Base-by-base conservation (phyloP, 2,888 invertebrate species). In the Candidula unifasciata region DNA sequence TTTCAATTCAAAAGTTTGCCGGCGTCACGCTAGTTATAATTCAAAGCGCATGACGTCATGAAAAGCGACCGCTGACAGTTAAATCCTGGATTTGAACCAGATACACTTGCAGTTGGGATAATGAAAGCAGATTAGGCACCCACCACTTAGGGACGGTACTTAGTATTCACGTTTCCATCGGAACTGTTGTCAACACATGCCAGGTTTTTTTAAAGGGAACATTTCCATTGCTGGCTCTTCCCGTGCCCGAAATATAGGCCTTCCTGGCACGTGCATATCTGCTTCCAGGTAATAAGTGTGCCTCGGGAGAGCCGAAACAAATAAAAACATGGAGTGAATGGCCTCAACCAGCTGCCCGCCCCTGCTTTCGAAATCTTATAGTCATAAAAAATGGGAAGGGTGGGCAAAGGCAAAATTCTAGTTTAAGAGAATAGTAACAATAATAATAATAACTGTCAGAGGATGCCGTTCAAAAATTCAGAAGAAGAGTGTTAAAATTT, bases 201-300 rank as follows among this genome's bases (percentile, higher is more conserved):
- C 64, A 21, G n/a, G n/a, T n/a, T n/a, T n/a, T 68, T 66, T 35
- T 79, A 37, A n/a, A 35, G n/a, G 35, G 30, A 79, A 79, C 44
- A 66, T 79, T 79, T n/a, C 44, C n/a, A 35, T n/a, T n/a, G 37
- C 68, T 44, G 79, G 13, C 27, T 60, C 21, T 13, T 57, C 60
- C 35, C 30, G 8, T 71, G 16, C 44, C 6, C 44, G 8, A 44
- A 44, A 44, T 13, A 6, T 13, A 44, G 44, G 13, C 33, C 24
- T 3, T 27, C 3, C 3, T 24, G n/a, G 79, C 79, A 79, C 79
- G 79, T 79, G 79, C 66, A n/a, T 44, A 37, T 68, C n/a, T 37
- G 33, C 33, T 37, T 79, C 68, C 79, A 79, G 79, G 79, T 68
- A 79, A 44, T 44, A 44, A 6, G 44, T n/a, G n/a, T n/a, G n/a